Base-by-base conservation (phyloP, 2,888 invertebrate genomes). In the Cremastinae sp. region DNA sequence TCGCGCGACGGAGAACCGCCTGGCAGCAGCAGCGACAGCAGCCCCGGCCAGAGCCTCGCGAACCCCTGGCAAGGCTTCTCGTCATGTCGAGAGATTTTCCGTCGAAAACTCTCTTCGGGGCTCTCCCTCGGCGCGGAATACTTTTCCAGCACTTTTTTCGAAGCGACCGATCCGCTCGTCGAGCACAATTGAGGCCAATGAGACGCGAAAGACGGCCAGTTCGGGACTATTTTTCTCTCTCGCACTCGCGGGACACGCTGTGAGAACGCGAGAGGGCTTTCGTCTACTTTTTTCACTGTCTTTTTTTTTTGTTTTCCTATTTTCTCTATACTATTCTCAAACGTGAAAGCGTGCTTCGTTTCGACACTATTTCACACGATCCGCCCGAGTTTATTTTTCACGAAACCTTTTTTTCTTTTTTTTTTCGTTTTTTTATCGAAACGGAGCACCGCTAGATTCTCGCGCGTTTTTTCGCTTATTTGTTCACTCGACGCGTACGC, bases 1-100 rank as follows among this genome's bases (percentile, higher is more conserved):
- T 75, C 78, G 78, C 75, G 66, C 56, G 65, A 51, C 65, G 59
- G 36, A 70, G 65, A 22, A 59, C 53, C 73, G 64, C 64, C 73
- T 75, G 73, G 73, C 73, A 69, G 62, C 61, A 59, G 59, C 59
- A 61, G 73, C 51, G 58, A 38, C 47, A 64, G 62, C 58, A 64
- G 54, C 68, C 75, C 64, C 71, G 49, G 75, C 62, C 53, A 54
- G 62, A 64, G 45, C 78, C 70, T 72, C 64, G 53, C 68, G 38
- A 68, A 71, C 62, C 62, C 74, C 70, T 58, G 54, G 62, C 68
- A 51, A 61, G 68, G 58, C 47, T 68, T 64, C 62, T 68, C 45
- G 47, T 75, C 74, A 66, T 75, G 14, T 53, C 71, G 53, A 34
- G 51, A 61, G 38, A 47, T 45, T 59, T 43, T 14, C 14, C 51